Conservation (phyloP, 2,113 vertebrate species). For the Emydocephalus ijimae region DNA sequence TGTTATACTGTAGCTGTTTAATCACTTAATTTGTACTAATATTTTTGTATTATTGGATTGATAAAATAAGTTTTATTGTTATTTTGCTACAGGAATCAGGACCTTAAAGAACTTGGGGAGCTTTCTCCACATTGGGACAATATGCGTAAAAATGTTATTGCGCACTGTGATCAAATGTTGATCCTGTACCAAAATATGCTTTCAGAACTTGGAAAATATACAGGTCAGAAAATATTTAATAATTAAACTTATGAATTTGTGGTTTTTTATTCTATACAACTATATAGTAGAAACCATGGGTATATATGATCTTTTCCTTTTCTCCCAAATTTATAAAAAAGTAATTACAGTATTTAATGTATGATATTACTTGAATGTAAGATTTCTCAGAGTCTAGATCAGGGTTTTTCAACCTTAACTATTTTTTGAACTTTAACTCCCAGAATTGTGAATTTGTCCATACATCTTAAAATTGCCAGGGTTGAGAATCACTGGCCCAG, state of each 20-base stretch:
- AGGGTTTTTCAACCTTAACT: neutral
- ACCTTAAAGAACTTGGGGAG: constrained; percentile 91
- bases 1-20: neutral
- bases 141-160: constrained; percentile 87
- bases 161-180: constrained; percentile 89
- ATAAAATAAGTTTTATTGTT: constrained; percentile 32
- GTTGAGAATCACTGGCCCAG: neutral
- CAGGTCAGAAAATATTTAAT: constrained; percentile 70
- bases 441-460: neutral
- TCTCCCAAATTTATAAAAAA: neutral
- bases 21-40: neutral
- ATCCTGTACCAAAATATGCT: constrained; percentile 88
- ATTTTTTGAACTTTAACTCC: neutral
- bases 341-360: neutral
- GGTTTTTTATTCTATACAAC: neutral
- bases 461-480: neutral
- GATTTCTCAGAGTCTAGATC: neutral
- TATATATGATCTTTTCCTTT: neutral
- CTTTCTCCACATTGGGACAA: constrained; percentile 98
- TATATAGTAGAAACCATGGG: neutral
- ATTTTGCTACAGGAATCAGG: constrained; percentile 80
- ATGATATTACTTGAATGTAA: neutral
- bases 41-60: neutral
- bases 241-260: neutral
- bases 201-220: constrained; percentile 85